Evolutionary conservation across 2,113 vertebrate genomes (phyloP).

Genomic region (Naja naja): DNA sequence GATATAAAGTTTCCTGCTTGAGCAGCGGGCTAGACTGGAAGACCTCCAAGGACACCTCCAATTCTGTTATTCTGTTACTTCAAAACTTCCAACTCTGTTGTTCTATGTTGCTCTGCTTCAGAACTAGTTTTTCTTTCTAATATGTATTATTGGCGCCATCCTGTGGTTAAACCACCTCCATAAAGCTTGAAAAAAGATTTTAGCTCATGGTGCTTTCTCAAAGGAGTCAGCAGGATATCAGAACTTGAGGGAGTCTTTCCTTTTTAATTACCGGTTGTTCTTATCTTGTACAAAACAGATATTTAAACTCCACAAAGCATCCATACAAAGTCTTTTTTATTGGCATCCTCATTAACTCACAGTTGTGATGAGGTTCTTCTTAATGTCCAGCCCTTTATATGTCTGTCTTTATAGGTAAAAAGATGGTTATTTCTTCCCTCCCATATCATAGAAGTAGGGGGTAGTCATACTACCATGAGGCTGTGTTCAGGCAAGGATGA

Average conservation of each 20-base stretch:
- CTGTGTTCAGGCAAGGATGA: too few species aligned
- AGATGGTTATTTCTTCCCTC: too few species aligned
- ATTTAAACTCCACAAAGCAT: too few species aligned
- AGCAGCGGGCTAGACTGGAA: neutral
- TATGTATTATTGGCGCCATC: slow-evolving; percentile 60
- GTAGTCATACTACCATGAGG: too few species aligned
- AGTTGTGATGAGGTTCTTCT: too few species aligned
- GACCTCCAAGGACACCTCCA: neutral
- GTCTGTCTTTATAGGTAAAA: too few species aligned
- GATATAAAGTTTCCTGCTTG: neutral
- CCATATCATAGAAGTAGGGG: too few species aligned
- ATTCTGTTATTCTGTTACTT: neutral
- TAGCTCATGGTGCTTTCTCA: neutral
- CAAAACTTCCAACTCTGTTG: too few species aligned
- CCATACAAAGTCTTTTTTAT: too few species aligned
- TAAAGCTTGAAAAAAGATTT: neutral
- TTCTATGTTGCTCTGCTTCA: neutral
- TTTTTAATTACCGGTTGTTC: neutral
- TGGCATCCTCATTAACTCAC: too few species aligned
- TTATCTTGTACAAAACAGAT: too few species aligned
- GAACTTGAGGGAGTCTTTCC: neutral
- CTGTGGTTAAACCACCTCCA: slow-evolving; percentile 47
- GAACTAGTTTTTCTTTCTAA: slow-evolving; percentile 9
- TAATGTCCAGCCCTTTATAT: too few species aligned
- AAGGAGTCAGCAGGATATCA: neutral